A percentile compares a stretch with the other conserved stretches of the same genome.
phyloP scores from a whole-genome alignment of 2,113 vertebrate genomes.

The Beaufortia kweichowensis region DNA sequence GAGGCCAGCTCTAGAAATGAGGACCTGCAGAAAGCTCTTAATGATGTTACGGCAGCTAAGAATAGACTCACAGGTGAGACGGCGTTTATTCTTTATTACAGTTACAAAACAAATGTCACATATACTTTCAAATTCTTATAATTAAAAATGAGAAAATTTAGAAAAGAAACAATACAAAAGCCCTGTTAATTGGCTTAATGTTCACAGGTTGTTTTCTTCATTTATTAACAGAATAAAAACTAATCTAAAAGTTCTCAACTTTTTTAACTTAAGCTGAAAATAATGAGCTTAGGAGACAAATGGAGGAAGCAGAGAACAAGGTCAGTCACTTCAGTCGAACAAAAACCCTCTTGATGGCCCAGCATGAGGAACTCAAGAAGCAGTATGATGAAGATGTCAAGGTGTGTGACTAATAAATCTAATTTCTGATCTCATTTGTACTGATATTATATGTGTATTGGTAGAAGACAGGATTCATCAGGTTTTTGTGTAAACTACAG shows the following conservation, averaged over 20 bases:
- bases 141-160: no score
- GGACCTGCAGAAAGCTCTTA: slow-evolving; percentile 74
- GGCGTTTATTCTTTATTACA: neutral
- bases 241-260: no score
- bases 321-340: slow-evolving; percentile 67
- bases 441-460: slow-evolving; percentile 24
- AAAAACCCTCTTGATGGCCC: slow-evolving; percentile 67
- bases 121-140: no score
- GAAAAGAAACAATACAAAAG: no score
- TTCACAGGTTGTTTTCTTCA: no score
- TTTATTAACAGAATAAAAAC: no score
- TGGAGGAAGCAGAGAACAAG: slow-evolving; percentile 74
- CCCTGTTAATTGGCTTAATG: no score
- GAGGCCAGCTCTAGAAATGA: slow-evolving; percentile 74
- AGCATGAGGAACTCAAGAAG: slow-evolving; percentile 77
- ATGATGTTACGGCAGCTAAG: slow-evolving; percentile 71
- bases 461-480: neutral
- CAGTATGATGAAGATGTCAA: slow-evolving; percentile 79
- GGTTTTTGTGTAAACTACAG: neutral
- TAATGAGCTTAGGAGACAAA: slow-evolving; percentile 69
- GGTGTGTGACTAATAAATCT: slow-evolving; percentile 58
- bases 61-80: slow-evolving; percentile 74
- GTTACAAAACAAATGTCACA: neutral
- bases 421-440: neutral
- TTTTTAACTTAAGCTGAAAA: slow-evolving; percentile 79